phyloP scores from a whole-genome alignment of 2,888 invertebrate species.

The Anagyrus pseudococci region DNA sequence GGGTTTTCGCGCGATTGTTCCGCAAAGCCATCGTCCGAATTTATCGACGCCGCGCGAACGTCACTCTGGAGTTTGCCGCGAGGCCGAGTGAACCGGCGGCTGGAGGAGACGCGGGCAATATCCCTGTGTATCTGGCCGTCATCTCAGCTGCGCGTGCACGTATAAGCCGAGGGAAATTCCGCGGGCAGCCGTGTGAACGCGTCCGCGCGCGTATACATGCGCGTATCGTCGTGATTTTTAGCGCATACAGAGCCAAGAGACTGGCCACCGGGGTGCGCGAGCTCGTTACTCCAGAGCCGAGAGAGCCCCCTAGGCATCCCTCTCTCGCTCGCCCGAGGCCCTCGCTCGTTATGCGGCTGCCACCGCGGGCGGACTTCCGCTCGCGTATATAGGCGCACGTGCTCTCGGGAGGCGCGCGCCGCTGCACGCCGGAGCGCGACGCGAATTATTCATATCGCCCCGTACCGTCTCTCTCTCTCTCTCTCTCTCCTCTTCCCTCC shows the following conservation, averaged over 20 bases:
- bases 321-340: too few species aligned
- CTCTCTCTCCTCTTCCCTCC: background rate
- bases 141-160: too few species aligned
- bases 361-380: conserved; percentile 23
- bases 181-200: background rate
- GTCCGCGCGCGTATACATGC: background rate
- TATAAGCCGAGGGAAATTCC: background rate
- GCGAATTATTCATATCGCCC: conserved; percentile 26
- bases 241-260: background rate
- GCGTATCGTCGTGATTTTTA: background rate
- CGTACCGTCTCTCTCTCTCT: background rate
- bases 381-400: conserved; percentile 32
- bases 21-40: conserved; percentile 11
- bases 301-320: background rate
- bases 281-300: background rate
- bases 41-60: conserved; percentile 7
- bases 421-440: conserved; percentile 1
- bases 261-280: background rate
- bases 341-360: conserved; percentile 25
- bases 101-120: background rate
- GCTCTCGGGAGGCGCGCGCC: conserved; percentile 36
- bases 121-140: too few species aligned
- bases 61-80: background rate
- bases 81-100: background rate
- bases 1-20: background rate